Base-by-base conservation (phyloP, 30 jellyfish, hydroid and myxozoan genomes). In the Aurelia aurita complex sp. Pacific region DNA sequence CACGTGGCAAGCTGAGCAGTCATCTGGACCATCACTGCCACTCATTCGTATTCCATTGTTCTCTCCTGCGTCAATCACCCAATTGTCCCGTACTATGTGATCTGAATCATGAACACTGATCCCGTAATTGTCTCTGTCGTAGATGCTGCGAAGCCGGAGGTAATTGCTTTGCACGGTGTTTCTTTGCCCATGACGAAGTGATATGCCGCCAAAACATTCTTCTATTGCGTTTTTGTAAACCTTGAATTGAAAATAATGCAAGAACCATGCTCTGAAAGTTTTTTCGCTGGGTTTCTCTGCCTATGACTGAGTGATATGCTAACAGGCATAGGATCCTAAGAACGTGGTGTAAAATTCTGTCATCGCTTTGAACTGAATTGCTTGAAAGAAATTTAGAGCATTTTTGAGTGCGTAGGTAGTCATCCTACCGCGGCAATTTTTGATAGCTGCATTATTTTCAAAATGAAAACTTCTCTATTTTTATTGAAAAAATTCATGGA, bases 11-110 rank as follows among this genome's bases (percentile, higher is more conserved):
- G 90, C 55, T 53, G 53, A 17, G 83, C 90, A 81, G 38, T 68
- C 77, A 5, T 17, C 43, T 52, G 82, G 77, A 61, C 90, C 90
- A 60, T 81, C 52, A 5, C 90, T 82, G n/a, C 90, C 90, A 11
- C 62, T 73, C 51, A 81, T 65, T 81, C 57, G 62, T 36, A 81
- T 67, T n/a, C 90, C 90, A 35, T 69, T 74, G 15, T 67, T 15
- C 63, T 57, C 54, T 4, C 90, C 90, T 5, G 65, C 83, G 34
- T 81, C 83, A 68, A 68, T 57, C 17, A 81, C 83, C 90, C 90
- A 81, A 65, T 81, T 81, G 54, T 60, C 70, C 8, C 4, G n/a
- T 36, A 81, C 74, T 40, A 66, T 13, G 18, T 81, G 90, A 51
- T 81, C 65, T 43, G 62, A 70, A 15, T 81, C 83, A 54, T 81